Conservation (phyloP, 2,797 vertebrate genomes). For the Tokudaia tokunoshimensis region DNA sequence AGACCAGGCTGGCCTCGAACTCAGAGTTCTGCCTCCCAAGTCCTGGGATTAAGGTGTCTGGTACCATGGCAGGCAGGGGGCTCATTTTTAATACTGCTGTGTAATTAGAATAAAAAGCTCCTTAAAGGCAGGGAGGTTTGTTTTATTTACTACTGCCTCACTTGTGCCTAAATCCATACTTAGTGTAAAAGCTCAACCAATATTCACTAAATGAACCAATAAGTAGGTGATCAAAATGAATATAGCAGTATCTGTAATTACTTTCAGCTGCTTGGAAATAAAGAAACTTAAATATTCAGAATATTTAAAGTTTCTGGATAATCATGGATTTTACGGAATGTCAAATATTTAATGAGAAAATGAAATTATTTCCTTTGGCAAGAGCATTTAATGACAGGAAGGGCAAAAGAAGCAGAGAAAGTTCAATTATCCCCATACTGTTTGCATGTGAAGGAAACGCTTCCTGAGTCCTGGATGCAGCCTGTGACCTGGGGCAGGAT, state of each 20-base stretch:
- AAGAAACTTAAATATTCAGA: slow-evolving; percentile 28
- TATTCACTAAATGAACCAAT: slow-evolving; percentile 46
- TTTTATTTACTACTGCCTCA: not conserved
- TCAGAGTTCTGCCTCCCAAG: too few relatives aligned
- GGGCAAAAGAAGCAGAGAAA: slow-evolving; percentile 24
- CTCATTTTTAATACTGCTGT: not conserved
- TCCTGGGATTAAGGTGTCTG: not conserved
- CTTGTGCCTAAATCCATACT: not conserved
- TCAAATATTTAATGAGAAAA: slow-evolving; percentile 74
- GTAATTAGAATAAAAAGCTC: not conserved
- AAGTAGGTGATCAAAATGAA: slow-evolving; percentile 15
- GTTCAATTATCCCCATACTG: not conserved
- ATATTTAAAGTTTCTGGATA: slow-evolving; percentile 44
- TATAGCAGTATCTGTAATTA: slow-evolving; percentile 42
- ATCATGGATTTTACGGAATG: slow-evolving; percentile 65
- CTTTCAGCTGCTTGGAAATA: slow-evolving; percentile 65
- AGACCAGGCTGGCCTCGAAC: too few relatives aligned
- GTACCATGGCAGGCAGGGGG: not conserved
- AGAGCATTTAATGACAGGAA: not conserved
- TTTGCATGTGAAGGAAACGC: not conserved
- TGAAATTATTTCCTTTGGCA: slow-evolving; percentile 65
- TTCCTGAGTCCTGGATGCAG: not conserved
- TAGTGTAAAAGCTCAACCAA: slow-evolving; percentile 22
- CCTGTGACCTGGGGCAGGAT: not conserved
- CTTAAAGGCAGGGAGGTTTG: not conserved